A percentile compares a stretch with the other conserved stretches of the same genome.
Conservation (phyloP, 2,797 vertebrate species). For the Anas acuta region DNA sequence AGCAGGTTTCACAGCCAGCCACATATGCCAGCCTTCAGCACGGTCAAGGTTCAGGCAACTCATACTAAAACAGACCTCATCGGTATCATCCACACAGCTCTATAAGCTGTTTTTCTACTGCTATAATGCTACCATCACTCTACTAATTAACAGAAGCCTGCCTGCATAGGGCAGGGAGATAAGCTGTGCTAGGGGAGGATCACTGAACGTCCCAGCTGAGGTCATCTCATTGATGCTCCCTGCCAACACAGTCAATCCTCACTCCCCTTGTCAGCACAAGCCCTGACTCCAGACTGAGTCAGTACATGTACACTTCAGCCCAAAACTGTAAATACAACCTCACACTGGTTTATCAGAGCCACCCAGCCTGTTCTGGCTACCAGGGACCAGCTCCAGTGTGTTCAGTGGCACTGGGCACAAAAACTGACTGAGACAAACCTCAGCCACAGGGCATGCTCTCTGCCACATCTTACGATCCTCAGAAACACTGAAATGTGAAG, state of each 20-base stretch:
- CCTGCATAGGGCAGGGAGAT: background rate
- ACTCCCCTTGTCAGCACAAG: background rate
- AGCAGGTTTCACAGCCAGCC: background rate
- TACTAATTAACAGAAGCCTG: background rate
- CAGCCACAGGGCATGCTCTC: background rate
- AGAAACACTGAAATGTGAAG: background rate
- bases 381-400: background rate
- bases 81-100: accelerated
- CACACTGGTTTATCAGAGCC: background rate
- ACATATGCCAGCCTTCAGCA: background rate
- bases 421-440: background rate
- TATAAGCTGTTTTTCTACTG: background rate
- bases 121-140: background rate
- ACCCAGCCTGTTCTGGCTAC: background rate
- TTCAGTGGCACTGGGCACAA: background rate
- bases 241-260: background rate
- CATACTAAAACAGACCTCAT: background rate
- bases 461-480: background rate
- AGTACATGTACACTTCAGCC: background rate
- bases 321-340: background rate
- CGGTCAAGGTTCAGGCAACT: background rate
- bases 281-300: background rate
- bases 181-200: background rate
- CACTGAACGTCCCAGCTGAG: background rate
- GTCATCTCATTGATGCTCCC: background rate